Evolutionary conservation across 2,888 invertebrate species (phyloP), one percentile per base, ranked within the genome.

Genomic region (Drosophila borborema): DNA sequence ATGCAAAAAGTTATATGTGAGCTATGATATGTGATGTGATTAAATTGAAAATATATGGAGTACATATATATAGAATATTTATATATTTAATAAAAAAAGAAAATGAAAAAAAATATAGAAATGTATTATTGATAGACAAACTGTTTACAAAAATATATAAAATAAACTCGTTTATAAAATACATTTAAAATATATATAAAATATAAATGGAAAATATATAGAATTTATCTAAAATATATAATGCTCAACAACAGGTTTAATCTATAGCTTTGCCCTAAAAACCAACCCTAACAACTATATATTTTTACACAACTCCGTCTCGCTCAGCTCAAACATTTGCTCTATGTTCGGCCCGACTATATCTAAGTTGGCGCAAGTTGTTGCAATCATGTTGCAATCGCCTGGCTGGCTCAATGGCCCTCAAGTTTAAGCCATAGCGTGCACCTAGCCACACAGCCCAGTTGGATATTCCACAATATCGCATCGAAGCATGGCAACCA

Each of bases 391-490:
- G 77, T 66, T 62, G 77, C 80, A 67, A 64, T 45, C 66, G 53
- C 36, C 45, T 28, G 60, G 67, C 72, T 64, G 65, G 64, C 63
- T 63, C 63, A 60, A 53, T 54, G 38, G 34, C 18, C 58, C 77
- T 34, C 64, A 70, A 73, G 69, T 81, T 59, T 45, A 64, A 63
- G 59, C 61, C 62, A 49, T 72, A n/a, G 77, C 72, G 77, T 76
- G 76, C 53, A 75, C 70, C 77, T 31, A 55, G 59, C 23, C 45
- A 64, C 20, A 23, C 12, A 54, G 46, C 61, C 58, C 14, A 14
- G 46, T n/a, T 58, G 41, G 53, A 41, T 51, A 61, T 64, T 65
- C 63, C 69, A 64, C 64, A 62, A 65, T 77, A 79, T 80, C 73
- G 69, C 68, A 64, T 77, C 64, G 68, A 63, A 62, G 62, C 48